A percentile compares a stretch with the other conserved stretches of the same genome.
phyloP scores from a whole-genome alignment of 2,113 vertebrate species.

The Coptodon bakossiorum region DNA sequence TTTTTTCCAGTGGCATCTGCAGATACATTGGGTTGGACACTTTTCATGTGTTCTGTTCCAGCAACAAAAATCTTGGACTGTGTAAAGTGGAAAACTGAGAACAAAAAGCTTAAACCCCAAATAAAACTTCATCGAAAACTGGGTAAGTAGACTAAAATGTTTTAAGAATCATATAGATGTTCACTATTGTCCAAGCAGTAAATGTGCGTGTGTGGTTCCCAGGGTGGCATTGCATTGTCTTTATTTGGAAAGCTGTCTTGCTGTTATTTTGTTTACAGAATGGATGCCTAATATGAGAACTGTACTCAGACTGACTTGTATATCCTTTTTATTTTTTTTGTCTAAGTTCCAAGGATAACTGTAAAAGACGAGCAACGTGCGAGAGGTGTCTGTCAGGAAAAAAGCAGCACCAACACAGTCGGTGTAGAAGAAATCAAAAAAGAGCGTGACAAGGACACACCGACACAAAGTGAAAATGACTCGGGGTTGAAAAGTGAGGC shows the following conservation, averaged over 20 bases:
- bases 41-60: not conserved
- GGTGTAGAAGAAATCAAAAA: not conserved
- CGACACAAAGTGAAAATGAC: not conserved
- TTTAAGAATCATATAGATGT: not conserved
- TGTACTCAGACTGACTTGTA: not conserved
- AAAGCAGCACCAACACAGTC: too few relatives aligned
- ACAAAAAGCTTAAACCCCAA: not conserved
- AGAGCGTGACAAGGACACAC: not conserved
- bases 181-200: not conserved
- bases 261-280: not conserved
- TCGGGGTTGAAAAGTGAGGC: not conserved
- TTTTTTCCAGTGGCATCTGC: not conserved
- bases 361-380: not conserved
- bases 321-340: not conserved
- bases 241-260: not conserved
- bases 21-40: not conserved
- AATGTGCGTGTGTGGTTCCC: not conserved
- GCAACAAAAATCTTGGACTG: not conserved
- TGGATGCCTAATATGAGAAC: not conserved
- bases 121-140: not conserved
- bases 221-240: not conserved
- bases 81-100: not conserved
- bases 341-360: not conserved
- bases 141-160: constrained; percentile 10
- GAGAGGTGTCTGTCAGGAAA: not conserved